A percentile compares a stretch with the other conserved stretches of the same genome.
Evolutionary conservation across 1,140 invertebrate species (phyloP).

Genomic region (Leptopilina boulardi): DNA sequence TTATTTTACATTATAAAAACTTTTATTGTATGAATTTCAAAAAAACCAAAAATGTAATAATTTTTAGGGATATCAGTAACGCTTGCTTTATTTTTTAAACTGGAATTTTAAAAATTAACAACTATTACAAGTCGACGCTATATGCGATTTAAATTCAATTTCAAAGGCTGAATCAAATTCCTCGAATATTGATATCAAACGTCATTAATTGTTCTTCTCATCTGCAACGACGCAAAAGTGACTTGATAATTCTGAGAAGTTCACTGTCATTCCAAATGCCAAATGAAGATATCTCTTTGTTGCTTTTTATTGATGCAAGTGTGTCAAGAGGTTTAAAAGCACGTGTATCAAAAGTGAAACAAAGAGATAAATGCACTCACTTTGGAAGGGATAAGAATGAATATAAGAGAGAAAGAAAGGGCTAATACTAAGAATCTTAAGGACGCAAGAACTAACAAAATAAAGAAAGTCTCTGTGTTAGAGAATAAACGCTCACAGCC

Average conservation of each 20-base stretch:
- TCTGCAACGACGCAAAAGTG: neutral
- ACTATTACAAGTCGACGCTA: too few relatives aligned
- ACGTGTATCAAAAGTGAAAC: slow-evolving; percentile 22
- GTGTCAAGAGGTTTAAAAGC: slow-evolving; percentile 20
- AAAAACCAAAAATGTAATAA: too few relatives aligned
- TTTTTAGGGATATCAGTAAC: too few relatives aligned
- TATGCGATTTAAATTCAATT: neutral
- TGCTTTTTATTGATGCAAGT: slow-evolving; percentile 29
- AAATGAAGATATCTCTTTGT: slow-evolving; percentile 30
- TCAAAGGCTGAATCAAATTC: neutral
- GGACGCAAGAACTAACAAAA: slow-evolving; percentile 50
- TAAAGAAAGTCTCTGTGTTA: slow-evolving; percentile 53
- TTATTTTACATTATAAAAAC: too few relatives aligned
- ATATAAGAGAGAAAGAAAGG: slow-evolving; percentile 48
- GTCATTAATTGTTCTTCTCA: slow-evolving; percentile 14
- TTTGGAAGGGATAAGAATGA: neutral
- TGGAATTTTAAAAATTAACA: too few relatives aligned
- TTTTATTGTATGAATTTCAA: too few relatives aligned
- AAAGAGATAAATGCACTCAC: neutral
- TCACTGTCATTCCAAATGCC: neutral
- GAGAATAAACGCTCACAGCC: slow-evolving; percentile 46
- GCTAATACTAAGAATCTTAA: slow-evolving; percentile 55
- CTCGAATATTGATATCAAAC: slow-evolving; percentile 6
- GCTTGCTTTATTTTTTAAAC: too few relatives aligned
- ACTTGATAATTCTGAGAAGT: slow-evolving; percentile 35